These are phyloP conservation scores for Amaurobius ferox DNA, from an alignment of 2,888 invertebrate species.

Conservation along the genomic window DNA sequence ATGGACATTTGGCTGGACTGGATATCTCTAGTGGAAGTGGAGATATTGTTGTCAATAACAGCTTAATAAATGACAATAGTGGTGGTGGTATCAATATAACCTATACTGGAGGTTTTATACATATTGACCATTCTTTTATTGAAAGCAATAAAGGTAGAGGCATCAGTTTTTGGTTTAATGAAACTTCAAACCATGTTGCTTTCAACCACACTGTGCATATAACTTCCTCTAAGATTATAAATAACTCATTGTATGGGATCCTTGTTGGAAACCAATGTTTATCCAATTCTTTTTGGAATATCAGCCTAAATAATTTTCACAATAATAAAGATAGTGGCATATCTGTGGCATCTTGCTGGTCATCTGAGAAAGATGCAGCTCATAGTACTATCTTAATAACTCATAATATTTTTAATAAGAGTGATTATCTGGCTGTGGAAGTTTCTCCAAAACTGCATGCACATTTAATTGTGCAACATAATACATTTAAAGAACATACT, in stretches of 20 bases:
- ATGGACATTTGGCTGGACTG: slow-evolving; percentile 92
- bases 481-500: slow-evolving; percentile 89
- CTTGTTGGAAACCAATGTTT: slow-evolving; percentile 95
- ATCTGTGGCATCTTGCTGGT: slow-evolving; percentile 91
- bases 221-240: slow-evolving; percentile 90
- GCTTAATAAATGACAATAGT: slow-evolving; percentile 91
- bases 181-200: slow-evolving; percentile 88
- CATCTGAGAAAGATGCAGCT: slow-evolving; percentile 30
- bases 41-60: slow-evolving; percentile 94
- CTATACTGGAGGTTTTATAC: slow-evolving; percentile 94
- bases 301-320: slow-evolving; percentile 94
- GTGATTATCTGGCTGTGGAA: slow-evolving; percentile 84
- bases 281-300: slow-evolving; percentile 82
- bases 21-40: slow-evolving; percentile 94
- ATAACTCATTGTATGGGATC: slow-evolving; percentile 92
- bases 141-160: slow-evolving; percentile 93
- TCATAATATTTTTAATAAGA: slow-evolving; percentile 89
- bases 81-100: slow-evolving; percentile 97
- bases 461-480: slow-evolving; percentile 88
- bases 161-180: slow-evolving; percentile 92
- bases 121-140: slow-evolving; percentile 90
- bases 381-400: slow-evolving; percentile 57
- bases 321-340: slow-evolving; percentile 87
- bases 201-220: slow-evolving; percentile 88
- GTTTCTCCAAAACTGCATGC: slow-evolving; percentile 90